These are phyloP conservation scores for Drosophila kohkoa DNA, from an alignment of 1,140 invertebrate species.

Conservation along the genomic window DNA sequence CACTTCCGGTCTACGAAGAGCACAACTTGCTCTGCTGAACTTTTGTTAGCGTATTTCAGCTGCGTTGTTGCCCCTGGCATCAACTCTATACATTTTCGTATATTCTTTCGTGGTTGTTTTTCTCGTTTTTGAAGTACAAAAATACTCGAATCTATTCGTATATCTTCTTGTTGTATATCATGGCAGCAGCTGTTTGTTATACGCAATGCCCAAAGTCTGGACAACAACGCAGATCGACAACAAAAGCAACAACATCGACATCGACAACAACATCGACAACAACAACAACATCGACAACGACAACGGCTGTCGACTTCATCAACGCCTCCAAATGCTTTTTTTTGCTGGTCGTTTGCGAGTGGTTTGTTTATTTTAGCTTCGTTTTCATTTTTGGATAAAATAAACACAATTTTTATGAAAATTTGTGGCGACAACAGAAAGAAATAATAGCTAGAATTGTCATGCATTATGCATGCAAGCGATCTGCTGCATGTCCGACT, in stretches of 20 bases:
- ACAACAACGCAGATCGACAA: constrained; percentile 8
- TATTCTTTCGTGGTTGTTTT: constrained; percentile 23
- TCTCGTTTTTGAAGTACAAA: constrained; percentile 61
- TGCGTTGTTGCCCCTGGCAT: constrained; percentile 4
- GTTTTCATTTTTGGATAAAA: constrained; percentile 30
- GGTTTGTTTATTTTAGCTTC: constrained; percentile 60
- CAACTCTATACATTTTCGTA: background rate
- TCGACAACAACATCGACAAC: constrained; percentile 8
- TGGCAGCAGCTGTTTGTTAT: constrained; percentile 66
- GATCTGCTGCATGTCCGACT: constrained; percentile 46
- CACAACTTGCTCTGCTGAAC: background rate
- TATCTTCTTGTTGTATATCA: constrained; percentile 32
- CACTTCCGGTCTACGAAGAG: background rate
- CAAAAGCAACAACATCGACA: constrained; percentile 16
- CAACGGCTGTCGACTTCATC: constrained; percentile 48
- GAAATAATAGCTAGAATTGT: constrained; percentile 10
- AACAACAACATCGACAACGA: constrained; percentile 10
- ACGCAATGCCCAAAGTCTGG: constrained; percentile 36
- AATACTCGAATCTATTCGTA: constrained; percentile 62
- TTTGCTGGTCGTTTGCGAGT: constrained; percentile 32
- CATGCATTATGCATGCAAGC: constrained; percentile 73
- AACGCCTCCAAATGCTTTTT: constrained; percentile 32
- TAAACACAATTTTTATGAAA: constrained; percentile 61
- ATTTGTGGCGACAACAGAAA: constrained; percentile 33
- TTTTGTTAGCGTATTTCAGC: constrained; percentile 18